Evolutionary conservation across 2,888 invertebrate species (phyloP), one percentile per base, ranked within the genome.

Genomic region (Andricus curvator): DNA sequence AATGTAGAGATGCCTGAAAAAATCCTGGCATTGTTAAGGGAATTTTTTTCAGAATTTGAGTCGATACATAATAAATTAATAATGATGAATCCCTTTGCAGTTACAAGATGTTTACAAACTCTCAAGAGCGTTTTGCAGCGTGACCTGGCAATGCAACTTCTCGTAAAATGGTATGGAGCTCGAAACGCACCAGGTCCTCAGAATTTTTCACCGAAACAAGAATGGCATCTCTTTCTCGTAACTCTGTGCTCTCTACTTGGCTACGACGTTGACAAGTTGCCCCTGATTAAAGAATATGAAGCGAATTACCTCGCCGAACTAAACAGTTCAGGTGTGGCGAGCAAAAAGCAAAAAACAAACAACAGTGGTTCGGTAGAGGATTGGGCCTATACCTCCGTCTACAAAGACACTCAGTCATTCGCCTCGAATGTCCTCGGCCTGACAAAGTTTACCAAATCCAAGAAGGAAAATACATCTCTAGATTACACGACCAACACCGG

Each of bases 121-220:
- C 91, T 98, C 65, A 95, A 95, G 79, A 95, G 96, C 84, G 95
- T 97, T 68, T 92, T 98, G 80, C 97, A 96, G 33, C 95, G 95
- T 84, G 97, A 98, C 87, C 93, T 96, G 68, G 96, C 96, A 15
- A 94, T 97, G 93, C 96, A 96, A 91, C 93, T 97, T 9, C 93
- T 97, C 79, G 95, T 96, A 76, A 95, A 96, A 89, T 99, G 98
- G 98, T 99, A 98, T 91, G 96, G 97, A 0, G 95, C 96, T 0
- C 94, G 98, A 82, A 98, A 98, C 94, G 96, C 97, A 0, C 97
- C 98, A 0, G 98, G 98, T 1, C 95, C 96, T 0, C 95, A 95
- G 85, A 96, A 97, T 89, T 94, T 97, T 41, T 96, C 96, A 13
- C 94, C 95, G 0, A 94, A 95, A 81, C 95, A 96, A 86, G 98